Base-by-base conservation (phyloP, 2,113 vertebrate species). In the Colius striatus region DNA sequence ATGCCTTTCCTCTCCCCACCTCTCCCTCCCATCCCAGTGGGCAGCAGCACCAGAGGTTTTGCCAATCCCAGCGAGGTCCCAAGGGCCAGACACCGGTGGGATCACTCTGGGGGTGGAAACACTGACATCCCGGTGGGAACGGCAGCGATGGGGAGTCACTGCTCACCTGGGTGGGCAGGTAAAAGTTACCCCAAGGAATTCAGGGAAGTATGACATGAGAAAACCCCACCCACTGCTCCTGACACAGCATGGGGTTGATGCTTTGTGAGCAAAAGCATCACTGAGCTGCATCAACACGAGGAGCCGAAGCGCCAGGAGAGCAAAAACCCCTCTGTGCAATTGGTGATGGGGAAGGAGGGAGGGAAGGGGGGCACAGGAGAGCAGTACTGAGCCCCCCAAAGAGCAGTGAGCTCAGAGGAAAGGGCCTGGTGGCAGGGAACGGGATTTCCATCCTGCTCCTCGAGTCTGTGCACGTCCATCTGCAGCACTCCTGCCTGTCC, bases 51-150 rank as follows among this genome's bases (percentile, higher is more conserved):
- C 48, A 8, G 48, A 10, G 65, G 36, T 19, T 61, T 61, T 11
- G 51, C 45, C 45, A 11, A 57, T 17, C 41, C 67, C 21, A 36
- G 30, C 1, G 2, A 25, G 36, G 63, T 68, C 62, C 62, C 8
- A 0, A 41, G 71, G 43, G 21, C 27, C 53, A 3, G 45, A 16
- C 16, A 3, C 43, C 2, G 2, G 2, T 2, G 8, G 71, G 26
- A 17, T 2, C 2, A 63, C 32, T 7, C 54, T 61, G 26, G 2
- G 36, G 34, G 41, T 55, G 38, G 25, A n/a, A 62, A 27, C 26
- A 6, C 27, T 17, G 7, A 0, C 13, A 15, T 19, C 72, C 5
- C 1, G 29, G 53, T 1, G 22, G 26, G 25, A 57, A 32, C 1
- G 9, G 57, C 57, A 65, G 79, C 2, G 3, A 3, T 57, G 65